Evolutionary conservation across 1,140 invertebrate species (phyloP), one percentile per base, ranked within the genome.

Genomic region (Euborellia annulipes): DNA sequence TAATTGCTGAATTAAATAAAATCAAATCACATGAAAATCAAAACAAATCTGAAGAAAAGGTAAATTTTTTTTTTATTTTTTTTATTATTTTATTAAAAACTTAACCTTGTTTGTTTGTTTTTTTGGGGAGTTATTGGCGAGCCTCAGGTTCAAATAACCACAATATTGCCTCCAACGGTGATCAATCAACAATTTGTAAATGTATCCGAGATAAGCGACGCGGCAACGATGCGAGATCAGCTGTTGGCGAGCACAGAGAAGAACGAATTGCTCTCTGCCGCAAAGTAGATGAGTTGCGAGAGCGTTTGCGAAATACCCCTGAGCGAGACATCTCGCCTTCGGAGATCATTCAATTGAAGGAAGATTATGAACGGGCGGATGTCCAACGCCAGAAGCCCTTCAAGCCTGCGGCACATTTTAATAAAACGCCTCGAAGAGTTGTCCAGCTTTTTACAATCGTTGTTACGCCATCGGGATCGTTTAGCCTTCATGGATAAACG

Each of bases 371-470:
- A 6, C 43, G 59, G 38, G 48, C 69, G 11, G 58, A 62, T 16
- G 41, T 8, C n/a, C 23, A 40, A 34, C 63, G 70, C 2, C 58
- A 62, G 14, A 78, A 82, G 56, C 73, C 78, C 40, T 62, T 67
- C 9, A 75, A 80, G 55, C 73, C 79, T 0, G 73, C 78, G 55
- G 59, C 70, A 45, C n/a, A 54, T 79, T 22, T 57, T 82, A 16
- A 74, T 73, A 13, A 69, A 64, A 22, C 66, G 78, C 3, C 58
- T 84, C 20, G 76, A 81, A 55, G 79, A 82, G 52, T 57, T 84
- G 46, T 75, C 78, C 2, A 69, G 71, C 38, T 82, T 84, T 55
- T 60, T 84, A 13, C 77, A 81, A 52, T 78, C 77, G 32, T 60
- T 84, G 38, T 55, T 84, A 6, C 73, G 72, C 42, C 69, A 80